These are phyloP conservation scores for Anguilla japonica DNA, from an alignment of 2,113 vertebrate genomes.

Conservation along the genomic window DNA sequence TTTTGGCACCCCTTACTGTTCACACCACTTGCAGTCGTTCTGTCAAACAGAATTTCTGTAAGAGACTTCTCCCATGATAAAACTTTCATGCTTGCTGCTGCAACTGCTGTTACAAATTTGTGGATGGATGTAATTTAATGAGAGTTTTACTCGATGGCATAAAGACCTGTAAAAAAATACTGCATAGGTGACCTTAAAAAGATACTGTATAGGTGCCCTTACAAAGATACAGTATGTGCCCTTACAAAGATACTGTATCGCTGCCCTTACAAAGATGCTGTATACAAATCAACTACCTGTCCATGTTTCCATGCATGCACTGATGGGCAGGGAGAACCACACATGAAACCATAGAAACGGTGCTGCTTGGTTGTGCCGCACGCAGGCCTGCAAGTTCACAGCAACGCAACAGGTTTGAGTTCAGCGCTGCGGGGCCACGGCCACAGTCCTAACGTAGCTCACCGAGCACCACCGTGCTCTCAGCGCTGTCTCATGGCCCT, in stretches of 20 bases:
- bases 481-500: not conserved
- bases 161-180: not conserved
- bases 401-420: not conserved
- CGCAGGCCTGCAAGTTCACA: too few species aligned
- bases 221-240: not conserved
- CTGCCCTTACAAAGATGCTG: too few species aligned
- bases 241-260: not conserved
- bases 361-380: too few species aligned
- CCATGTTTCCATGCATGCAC: too few species aligned
- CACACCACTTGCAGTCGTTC: not conserved
- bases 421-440: not conserved
- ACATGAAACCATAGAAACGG: too few species aligned
- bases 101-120: not conserved
- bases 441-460: not conserved
- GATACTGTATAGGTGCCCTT: not conserved
- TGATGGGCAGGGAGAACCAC: too few species aligned
- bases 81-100: not conserved
- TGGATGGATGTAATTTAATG: not conserved
- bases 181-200: not conserved
- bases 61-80: not conserved
- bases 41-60: not conserved
- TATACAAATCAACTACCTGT: too few species aligned
- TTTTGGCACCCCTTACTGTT: not conserved
- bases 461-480: not conserved
- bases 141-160: not conserved